Evolutionary conservation across 2,888 invertebrate species (phyloP), one percentile per base, ranked within the genome.

Genomic region (Zelleria hepariella): DNA sequence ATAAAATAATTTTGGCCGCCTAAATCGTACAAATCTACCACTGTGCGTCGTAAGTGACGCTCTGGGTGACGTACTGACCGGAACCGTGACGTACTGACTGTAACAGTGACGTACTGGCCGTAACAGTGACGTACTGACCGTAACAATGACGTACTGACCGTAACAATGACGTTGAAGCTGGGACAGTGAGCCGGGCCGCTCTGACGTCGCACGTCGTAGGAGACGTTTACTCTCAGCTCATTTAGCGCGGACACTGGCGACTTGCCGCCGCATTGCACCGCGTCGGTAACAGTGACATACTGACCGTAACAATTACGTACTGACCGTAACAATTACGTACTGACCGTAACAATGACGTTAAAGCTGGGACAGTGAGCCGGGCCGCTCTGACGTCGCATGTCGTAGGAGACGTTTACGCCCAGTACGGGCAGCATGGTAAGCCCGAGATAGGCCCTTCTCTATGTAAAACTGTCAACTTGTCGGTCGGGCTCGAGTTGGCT

Each of bases 311-410:
- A 1, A 1, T 18, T n/a, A n/a, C n/a, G n/a, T n/a, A n/a, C n/a
- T n/a, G n/a, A n/a, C n/a, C n/a, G n/a, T n/a, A n/a, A n/a, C n/a
- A n/a, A n/a, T n/a, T n/a, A n/a, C n/a, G n/a, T n/a, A n/a, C n/a
- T n/a, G n/a, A n/a, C n/a, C n/a, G n/a, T n/a, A n/a, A n/a, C n/a
- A n/a, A 93, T 91, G 66, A 97, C 94, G 15, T 93, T 94, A 84
- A 98, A 98, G 68, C 93, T 90, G 0, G 97, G 97, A 57, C 95
- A 94, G 83, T 98, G 97, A 8, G 95, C 93, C 0, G 97, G 97
- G 0, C 97, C 97, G 24, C 91, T 91, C 81, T 95, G 94, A 60
- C 93, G 91, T 59, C 95, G 90, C 64, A 96, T 90, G 65, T 91
- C 91, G 78, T 96, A 98, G 59, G 92, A 88, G 18, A 96, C 91